A percentile compares a stretch with the other conserved stretches of the same genome.
Conservation (phyloP, 2,113 vertebrate species). For the Tenebrosternarchus preto region DNA sequence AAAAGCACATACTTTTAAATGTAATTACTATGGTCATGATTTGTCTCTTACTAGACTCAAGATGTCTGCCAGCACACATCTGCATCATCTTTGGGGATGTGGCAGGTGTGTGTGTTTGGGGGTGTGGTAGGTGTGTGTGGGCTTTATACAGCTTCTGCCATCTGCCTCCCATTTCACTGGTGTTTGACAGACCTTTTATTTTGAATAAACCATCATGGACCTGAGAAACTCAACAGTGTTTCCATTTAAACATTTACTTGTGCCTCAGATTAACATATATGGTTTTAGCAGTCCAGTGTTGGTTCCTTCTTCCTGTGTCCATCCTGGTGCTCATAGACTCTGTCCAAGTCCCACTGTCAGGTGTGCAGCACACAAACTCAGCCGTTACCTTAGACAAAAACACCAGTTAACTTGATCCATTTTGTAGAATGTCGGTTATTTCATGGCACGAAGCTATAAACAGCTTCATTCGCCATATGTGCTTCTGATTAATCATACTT, state of each 20-base stretch:
- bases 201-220: neutral
- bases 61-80: slow-evolving; percentile 45
- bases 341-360: neutral
- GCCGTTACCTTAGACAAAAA: neutral
- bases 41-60: slow-evolving; percentile 60
- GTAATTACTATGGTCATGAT: slow-evolving; percentile 52
- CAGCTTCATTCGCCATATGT: neutral
- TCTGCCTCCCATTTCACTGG: neutral
- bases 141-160: slow-evolving; percentile 10
- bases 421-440: neutral
- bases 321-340: neutral
- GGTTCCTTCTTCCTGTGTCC: neutral
- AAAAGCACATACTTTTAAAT: slow-evolving; percentile 63
- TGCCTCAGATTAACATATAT: neutral
- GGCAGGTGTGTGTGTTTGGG: neutral
- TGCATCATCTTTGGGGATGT: no score
- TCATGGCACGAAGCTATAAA: neutral
- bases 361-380: neutral
- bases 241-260: neutral
- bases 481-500: neutral
- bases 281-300: neutral
- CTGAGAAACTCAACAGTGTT: neutral
- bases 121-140: neutral
- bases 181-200: neutral
- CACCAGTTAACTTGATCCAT: neutral